Percentiles rank a stretch among this genome's conserved stretches.
phyloP scores from a whole-genome alignment of 2,888 invertebrate species.

The Timema podura region DNA sequence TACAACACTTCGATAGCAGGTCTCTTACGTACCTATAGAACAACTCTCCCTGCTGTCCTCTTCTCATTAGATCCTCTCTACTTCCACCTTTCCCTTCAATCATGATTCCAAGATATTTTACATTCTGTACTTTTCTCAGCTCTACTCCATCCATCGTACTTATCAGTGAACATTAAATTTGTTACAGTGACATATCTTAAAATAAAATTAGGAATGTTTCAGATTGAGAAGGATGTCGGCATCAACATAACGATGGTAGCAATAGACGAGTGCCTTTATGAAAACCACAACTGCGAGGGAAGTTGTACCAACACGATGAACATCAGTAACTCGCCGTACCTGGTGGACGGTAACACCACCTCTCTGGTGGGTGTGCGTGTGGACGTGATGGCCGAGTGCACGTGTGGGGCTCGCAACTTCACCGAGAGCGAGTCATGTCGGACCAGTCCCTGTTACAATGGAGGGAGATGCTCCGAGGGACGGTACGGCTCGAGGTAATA shows the following conservation, averaged over 20 bases:
- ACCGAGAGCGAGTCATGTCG: slow-evolving; percentile 46
- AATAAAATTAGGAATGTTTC: slow-evolving; percentile 9
- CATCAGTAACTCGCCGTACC: slow-evolving; percentile 39
- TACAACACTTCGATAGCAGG: too few species aligned
- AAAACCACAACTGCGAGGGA: slow-evolving; percentile 46
- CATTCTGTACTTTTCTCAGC: too few species aligned
- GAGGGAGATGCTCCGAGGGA: too few species aligned
- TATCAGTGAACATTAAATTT: too few species aligned
- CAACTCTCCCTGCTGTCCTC: too few species aligned
- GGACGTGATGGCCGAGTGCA: slow-evolving; percentile 47
- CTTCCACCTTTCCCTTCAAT: too few species aligned
- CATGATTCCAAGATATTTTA: too few species aligned
- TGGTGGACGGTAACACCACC: slow-evolving; percentile 56
- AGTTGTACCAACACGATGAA: slow-evolving; percentile 50
- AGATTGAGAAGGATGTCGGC: slow-evolving; percentile 48
- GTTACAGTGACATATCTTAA: too few species aligned
- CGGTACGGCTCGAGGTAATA: too few species aligned
- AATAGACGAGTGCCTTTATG: slow-evolving; percentile 49
- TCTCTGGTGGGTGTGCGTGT: slow-evolving; percentile 55
- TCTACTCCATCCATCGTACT: too few species aligned
- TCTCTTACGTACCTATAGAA: too few species aligned
- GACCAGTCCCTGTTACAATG: slow-evolving; percentile 44
- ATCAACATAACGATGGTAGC: slow-evolving; percentile 53
- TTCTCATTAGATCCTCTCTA: too few species aligned
- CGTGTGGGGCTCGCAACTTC: slow-evolving; percentile 48